Base-by-base conservation (phyloP, 1,140 invertebrate genomes). In the Babylonia areolata region DNA sequence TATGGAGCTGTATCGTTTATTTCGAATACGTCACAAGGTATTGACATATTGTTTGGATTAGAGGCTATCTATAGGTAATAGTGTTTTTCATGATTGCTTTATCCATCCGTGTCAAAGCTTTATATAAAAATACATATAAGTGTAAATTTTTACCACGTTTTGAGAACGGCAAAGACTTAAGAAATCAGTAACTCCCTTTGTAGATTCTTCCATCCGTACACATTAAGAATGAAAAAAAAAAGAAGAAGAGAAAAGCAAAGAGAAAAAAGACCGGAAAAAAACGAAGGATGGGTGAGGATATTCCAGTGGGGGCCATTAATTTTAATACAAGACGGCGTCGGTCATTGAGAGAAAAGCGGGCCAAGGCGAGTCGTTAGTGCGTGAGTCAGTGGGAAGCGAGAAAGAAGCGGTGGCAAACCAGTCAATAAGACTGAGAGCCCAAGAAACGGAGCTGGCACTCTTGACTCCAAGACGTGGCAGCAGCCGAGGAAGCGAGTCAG, bases 391-490 rank as follows among this genome's bases (percentile, higher is more conserved):
- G 69, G 33, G 33, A 37, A 73, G 69, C 11, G n/a, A 37, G 33
- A 73, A 37, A 35, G 69, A 6, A 73, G 11, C 33, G 58, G 58
- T 64, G 58, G 9, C 58, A 64, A 23, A 64, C 9, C 58, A 64
- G 58, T 64, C 58, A 64, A 64, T 64, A 64, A 64, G 58, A 64
- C 58, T 28, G 58, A 64, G 58, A 64, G 58, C 58, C 58, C 58
- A 64, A 28, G 58, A 64, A 64, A 64, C 58, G 9, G 9, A 64
- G 20, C 58, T 64, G 58, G 58, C 58, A 6, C 58, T 64, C 58
- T 64, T 64, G 58, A 64, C 58, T 64, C 58, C 58, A 64, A 64
- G 58, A 64, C 58, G 58, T 64, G 71, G 71, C 71, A 9, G 73
- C 39, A 35, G 73, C 73, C 73, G 35, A 77, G 73, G 73, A 77